Evolutionary conservation across 2,797 vertebrate species (phyloP), one percentile per base, ranked within the genome.

Genomic region (Trematomus bernacchii): DNA sequence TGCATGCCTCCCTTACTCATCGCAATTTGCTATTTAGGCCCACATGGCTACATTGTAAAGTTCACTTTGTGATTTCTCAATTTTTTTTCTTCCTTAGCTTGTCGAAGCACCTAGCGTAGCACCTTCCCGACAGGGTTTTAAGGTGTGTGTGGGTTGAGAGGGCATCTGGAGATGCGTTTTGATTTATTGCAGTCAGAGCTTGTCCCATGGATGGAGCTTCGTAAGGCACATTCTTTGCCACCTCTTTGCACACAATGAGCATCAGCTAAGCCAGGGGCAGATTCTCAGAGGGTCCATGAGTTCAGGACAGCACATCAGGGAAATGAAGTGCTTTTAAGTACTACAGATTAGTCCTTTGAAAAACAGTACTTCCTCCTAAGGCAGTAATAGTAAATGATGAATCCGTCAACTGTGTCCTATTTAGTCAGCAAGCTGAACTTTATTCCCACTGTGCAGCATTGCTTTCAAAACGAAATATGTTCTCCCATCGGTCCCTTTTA

Each of bases 41-140:
- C 76, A 82, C 73, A 77, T 76, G 76, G 85, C 85, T 75, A 75
- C 86, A 83, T 89, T 94, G 91, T 93, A 91, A 87, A 91, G 89
- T 85, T 89, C 79, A 91, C 88, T 85, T 84, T 77, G 81, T 92
- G 76, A 78, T 88, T 86, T 92, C 91, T 88, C 80, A 33, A 12
- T 63, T 71, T 37, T 33, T 54, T 30, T 67, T 55, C 9, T 51
- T 65, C 55, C 87, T 76, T 57, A 78, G 71, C 90, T 90, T 87
- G 86, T 88, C 85, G 87, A 95, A 88, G 93, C 94, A 93, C 91
- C 92, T 94, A 93, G 73, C 81, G 42, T 69, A 80, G 69, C 87
- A 82, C 85, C 87, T 88, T 76, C 63, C 62, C 48, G 30, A 51
- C 58, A 92, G 87, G 88, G 85, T 88, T 94, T 93, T 62, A 67